phyloP scores from a whole-genome alignment of 1,140 invertebrate species.

The Drosophila ironensis region DNA sequence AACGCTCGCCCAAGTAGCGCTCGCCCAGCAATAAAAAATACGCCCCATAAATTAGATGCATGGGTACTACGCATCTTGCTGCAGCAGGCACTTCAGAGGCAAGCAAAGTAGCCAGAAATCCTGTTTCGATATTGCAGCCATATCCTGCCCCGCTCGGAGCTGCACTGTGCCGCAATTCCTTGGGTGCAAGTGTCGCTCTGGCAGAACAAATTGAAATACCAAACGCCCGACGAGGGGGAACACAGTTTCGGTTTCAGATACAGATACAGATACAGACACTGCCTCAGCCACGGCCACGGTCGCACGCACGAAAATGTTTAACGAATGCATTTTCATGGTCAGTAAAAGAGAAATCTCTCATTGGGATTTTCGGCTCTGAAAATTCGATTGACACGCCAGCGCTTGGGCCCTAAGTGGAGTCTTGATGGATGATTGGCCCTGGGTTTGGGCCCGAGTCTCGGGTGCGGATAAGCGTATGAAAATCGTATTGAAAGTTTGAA shows the following conservation, averaged over 20 bases:
- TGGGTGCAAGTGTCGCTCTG: constrained; percentile 57
- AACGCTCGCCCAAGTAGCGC: not conserved
- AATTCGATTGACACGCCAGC: constrained; percentile 46
- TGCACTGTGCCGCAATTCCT: constrained; percentile 46
- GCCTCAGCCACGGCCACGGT: constrained; percentile 6
- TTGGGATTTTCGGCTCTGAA: constrained; percentile 13
- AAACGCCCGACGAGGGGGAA: not conserved
- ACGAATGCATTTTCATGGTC: constrained; percentile 79
- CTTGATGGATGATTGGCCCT: constrained; percentile 53
- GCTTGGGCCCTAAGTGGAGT: constrained; percentile 32
- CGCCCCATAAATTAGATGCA: constrained; percentile 38
- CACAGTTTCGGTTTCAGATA: constrained; percentile 4
- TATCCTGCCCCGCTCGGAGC: constrained; percentile 9
- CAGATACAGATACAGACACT: constrained; percentile 7
- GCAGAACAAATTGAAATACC: constrained; percentile 71
- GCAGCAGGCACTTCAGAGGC: not conserved
- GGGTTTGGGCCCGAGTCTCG: constrained; percentile 7
- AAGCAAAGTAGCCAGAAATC: constrained; percentile 53
- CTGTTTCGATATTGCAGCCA: constrained; percentile 38
- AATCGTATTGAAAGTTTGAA: constrained; percentile 56
- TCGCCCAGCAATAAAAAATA: constrained; percentile 13
- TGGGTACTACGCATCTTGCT: constrained; percentile 8
- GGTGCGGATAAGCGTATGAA: constrained; percentile 64
- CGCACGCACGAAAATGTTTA: constrained; percentile 41
- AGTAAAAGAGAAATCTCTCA: constrained; percentile 70